A percentile compares a stretch with the other conserved stretches of the same genome.
Conservation (phyloP, 2,113 vertebrate species). For the Urocolius indicus region DNA sequence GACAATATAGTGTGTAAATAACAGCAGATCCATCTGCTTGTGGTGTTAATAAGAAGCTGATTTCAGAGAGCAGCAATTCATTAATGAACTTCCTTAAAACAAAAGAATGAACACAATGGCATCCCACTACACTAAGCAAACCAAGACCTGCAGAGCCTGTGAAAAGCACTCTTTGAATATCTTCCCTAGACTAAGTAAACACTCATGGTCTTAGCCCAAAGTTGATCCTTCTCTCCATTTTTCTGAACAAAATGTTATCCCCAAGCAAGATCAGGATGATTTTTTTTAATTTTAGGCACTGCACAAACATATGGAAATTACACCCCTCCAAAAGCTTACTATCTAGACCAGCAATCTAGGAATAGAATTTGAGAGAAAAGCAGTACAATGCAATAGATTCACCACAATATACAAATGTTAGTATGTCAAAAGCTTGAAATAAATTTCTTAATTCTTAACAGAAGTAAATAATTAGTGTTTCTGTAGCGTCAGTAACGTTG, state of each 20-base stretch:
- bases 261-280: not conserved
- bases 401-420: fast-evolving
- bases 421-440: not conserved
- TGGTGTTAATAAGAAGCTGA: not conserved
- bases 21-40: not conserved
- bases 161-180: not conserved
- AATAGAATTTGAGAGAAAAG: not conserved
- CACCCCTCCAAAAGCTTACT: not conserved
- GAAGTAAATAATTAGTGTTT: not conserved
- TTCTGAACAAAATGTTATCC: not conserved
- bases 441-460: not conserved
- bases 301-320: not conserved
- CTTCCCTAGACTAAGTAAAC: not conserved
- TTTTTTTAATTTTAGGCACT: too few relatives aligned
- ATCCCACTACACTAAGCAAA: not conserved
- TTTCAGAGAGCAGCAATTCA: not conserved
- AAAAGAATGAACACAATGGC: not conserved
- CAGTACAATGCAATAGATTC: fast-evolving
- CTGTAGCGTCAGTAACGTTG: not conserved
- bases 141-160: not conserved
- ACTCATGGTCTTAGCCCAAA: not conserved
- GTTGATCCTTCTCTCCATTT: not conserved
- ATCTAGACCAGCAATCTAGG: not conserved
- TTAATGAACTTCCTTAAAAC: not conserved
- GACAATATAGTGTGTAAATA: conserved; percentile 10